These are phyloP conservation scores for Euplagia quadripunctaria DNA, from an alignment of 2,888 invertebrate genomes.

Conservation along the genomic window DNA sequence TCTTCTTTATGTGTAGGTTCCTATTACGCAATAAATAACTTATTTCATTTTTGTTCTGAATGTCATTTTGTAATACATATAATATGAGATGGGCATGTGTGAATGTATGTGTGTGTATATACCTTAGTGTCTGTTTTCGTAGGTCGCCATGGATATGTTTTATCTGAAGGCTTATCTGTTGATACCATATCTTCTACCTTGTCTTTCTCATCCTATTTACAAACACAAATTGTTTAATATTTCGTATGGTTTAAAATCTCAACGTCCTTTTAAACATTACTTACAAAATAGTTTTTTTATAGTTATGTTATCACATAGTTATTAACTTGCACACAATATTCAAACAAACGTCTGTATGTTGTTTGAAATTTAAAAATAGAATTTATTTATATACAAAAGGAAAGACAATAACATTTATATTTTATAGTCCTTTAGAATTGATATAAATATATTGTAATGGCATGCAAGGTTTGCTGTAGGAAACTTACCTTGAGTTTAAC, in stretches of 20 bases:
- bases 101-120: constrained; percentile 57
- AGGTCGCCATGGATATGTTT: constrained; percentile 79
- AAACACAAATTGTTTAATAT: constrained; percentile 65
- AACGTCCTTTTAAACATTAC: constrained; percentile 27
- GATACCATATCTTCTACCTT: constrained; percentile 71
- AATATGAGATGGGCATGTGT: constrained; percentile 40
- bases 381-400: constrained; percentile 61
- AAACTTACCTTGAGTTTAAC: constrained; percentile 83
- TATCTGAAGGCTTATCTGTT: constrained; percentile 77
- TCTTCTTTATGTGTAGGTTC: constrained; percentile 49
- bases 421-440: constrained; percentile 34
- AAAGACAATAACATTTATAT: constrained; percentile 46
- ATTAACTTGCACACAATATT: constrained; percentile 68
- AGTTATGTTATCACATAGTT: constrained; percentile 62
- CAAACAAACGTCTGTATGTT: constrained; percentile 56
- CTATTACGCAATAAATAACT: constrained; percentile 57
- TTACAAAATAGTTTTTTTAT: constrained; percentile 41
- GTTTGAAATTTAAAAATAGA: constrained; percentile 58
- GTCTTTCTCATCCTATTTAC: constrained; percentile 77
- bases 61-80: background rate
- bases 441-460: constrained; percentile 32
- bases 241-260: constrained; percentile 23
- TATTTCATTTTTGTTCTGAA: background rate
- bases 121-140: constrained; percentile 76
- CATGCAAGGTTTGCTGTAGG: constrained; percentile 41